Evolutionary conservation across 2,888 invertebrate species (phyloP).

Genomic region (Saturnia japonica): DNA sequence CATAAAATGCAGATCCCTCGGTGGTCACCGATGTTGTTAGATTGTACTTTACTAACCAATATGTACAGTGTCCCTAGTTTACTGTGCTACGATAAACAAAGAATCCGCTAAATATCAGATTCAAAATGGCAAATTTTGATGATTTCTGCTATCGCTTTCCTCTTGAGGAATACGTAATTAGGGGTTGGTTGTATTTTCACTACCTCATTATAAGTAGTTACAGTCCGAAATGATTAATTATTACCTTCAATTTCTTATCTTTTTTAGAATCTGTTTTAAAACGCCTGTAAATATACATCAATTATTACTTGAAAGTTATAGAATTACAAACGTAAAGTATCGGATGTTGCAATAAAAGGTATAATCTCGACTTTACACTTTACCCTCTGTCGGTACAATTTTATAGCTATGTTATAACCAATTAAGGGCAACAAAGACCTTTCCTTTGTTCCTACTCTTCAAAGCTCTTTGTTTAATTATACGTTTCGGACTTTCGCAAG

Average conservation of each 20-base stretch:
- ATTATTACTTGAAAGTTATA: neutral
- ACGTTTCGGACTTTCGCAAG: neutral
- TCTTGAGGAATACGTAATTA: too few relatives aligned
- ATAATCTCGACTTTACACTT: neutral
- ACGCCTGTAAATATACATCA: neutral
- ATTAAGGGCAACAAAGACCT: neutral
- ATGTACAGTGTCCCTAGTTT: too few relatives aligned
- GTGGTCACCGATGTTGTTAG: too few relatives aligned
- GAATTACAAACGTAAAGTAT: neutral
- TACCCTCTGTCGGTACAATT: neutral
- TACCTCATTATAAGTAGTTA: too few relatives aligned
- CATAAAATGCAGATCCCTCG: too few relatives aligned
- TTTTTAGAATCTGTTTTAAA: neutral
- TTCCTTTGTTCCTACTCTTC: neutral
- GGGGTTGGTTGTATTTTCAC: too few relatives aligned
- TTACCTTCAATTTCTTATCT: neutral
- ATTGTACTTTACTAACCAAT: too few relatives aligned
- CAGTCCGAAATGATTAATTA: too few relatives aligned
- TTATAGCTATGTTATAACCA: neutral
- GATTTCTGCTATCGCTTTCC: too few relatives aligned
- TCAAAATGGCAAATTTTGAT: too few relatives aligned
- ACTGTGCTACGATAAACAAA: too few relatives aligned
- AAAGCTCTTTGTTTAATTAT: conserved; percentile 8
- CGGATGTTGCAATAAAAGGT: neutral
- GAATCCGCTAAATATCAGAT: too few relatives aligned